A percentile compares a stretch with the other conserved stretches of the same genome.
These are phyloP conservation scores for Saccostrea glomerata DNA, from an alignment of 1,140 invertebrate species.

Conservation along the genomic window DNA sequence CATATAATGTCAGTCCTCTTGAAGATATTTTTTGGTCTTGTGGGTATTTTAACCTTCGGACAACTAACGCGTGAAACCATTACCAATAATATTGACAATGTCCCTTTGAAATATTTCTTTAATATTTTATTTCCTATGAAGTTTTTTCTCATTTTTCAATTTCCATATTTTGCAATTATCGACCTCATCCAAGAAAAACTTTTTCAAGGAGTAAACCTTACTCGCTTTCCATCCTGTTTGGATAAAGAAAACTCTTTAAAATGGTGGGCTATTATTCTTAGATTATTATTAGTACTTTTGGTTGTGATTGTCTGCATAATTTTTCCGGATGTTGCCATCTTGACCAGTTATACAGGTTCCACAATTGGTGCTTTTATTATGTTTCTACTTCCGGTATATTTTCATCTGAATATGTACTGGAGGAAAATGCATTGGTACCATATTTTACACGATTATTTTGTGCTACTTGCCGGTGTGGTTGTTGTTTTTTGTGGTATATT, in stretches of 20 bases:
- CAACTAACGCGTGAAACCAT: conserved; percentile 1
- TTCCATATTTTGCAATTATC: conserved; percentile 20
- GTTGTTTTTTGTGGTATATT: conserved; percentile 1
- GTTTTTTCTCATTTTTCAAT: conserved; percentile 8
- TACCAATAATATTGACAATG: neutral
- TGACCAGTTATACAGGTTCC: neutral
- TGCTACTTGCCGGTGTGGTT: conserved; percentile 11
- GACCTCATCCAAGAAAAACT: conserved; percentile 30
- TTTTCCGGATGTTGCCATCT: neutral
- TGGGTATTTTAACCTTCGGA: conserved; percentile 8
- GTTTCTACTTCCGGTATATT: conserved; percentile 9
- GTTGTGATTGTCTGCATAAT: neutral
- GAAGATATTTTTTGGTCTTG: neutral
- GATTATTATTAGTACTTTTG: neutral
- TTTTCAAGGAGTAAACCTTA: neutral
- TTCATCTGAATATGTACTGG: conserved; percentile 27
- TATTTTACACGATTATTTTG: neutral
- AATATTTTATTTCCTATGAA: conserved; percentile 9
- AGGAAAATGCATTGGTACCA: conserved; percentile 12
- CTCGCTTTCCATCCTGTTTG: neutral
- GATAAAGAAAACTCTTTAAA: neutral
- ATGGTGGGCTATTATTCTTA: conserved; percentile 4
- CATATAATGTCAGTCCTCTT: neutral
- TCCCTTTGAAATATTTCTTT: conserved; percentile 3
- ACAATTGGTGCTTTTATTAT: neutral